Percentiles rank a stretch among this genome's conserved stretches.
These are phyloP conservation scores for Aurelia coerulea DNA, from an alignment of 30 jellyfish, hydroid and myxozoan genomes.

Conservation along the genomic window DNA sequence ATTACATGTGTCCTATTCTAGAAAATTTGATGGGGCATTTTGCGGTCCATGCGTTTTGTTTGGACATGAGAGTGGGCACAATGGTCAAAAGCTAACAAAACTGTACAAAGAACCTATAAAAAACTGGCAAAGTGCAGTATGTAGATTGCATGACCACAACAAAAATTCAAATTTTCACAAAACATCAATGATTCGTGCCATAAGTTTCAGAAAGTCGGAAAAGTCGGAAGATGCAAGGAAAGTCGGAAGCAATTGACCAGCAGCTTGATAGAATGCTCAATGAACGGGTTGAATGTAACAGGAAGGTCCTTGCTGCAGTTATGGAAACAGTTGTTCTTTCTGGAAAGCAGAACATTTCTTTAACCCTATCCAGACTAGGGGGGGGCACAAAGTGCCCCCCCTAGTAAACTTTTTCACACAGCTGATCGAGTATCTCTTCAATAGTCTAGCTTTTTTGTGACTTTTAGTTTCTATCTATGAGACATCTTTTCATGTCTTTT, in stretches of 20 bases:
- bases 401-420: too few relatives aligned
- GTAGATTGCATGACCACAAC: conserved; percentile 11
- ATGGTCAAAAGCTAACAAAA: conserved; percentile 15
- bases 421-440: too few relatives aligned
- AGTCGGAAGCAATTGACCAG: not conserved
- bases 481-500: too few relatives aligned
- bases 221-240: not conserved
- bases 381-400: too few relatives aligned
- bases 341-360: conserved; percentile 11
- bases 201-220: not conserved
- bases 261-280: not conserved
- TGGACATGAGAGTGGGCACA: conserved; percentile 18
- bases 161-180: conserved; percentile 39
- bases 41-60: conserved; percentile 47
- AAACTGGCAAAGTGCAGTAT: conserved; percentile 24
- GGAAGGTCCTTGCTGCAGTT: conserved; percentile 34
- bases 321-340: conserved; percentile 22
- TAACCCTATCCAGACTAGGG: too few relatives aligned
- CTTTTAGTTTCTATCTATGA: too few relatives aligned
- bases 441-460: too few relatives aligned
- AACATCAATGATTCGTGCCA: not conserved
- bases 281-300: conserved; percentile 11
- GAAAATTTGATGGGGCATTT: conserved; percentile 51
- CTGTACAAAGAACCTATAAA: conserved; percentile 23
- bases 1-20: too few relatives aligned